Evolutionary conservation across 1,140 invertebrate species (phyloP), one percentile per base, ranked within the genome.

Genomic region (Samia ricini): DNA sequence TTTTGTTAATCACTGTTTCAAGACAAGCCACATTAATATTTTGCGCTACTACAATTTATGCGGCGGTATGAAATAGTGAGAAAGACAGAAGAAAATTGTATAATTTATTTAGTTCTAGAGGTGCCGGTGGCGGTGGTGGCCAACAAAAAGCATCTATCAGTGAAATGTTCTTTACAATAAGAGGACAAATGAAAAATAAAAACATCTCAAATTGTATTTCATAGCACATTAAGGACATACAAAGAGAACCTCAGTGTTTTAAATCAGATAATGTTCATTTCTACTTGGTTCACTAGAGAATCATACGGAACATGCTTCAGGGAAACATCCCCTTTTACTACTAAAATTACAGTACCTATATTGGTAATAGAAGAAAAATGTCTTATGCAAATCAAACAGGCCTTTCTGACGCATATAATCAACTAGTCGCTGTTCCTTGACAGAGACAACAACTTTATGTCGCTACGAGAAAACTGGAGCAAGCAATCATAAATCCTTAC

Each of bases 21-120:
- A 19, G 63, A 56, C 57, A 64, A 20, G 52, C 57, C 7, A 64
- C 57, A 5, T 12, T 33, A 5, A 64, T 64, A 52, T 64, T 60
- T 19, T 64, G 60, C 36, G 55, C 60, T 36, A 7, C 15, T 36
- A 36, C 33, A 8, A 15, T 36, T 8, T 36, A 0, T 36, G 33
- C 33, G 7, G 33, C 33, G 15, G 33, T 36, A 8, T 36, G 33
- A 36, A 36, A 15, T 8, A 36, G 15, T 36, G 33, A 36, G 15
- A 15, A 36, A 36, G 33, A 36, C 15, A 15, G 15, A 8, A 36
- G 15, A 36, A 36, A 36, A 36, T 36, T 36, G 7, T 36, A 7
- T 8, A 15, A 36, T 15, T 36, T 36, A 8, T 36, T 36, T 15
- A 36, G 33, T 15, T 8, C 33, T 15, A 36, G 7, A 8, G 33